Evolutionary conservation across 37 sponge, comb jelly and placozoan genomes (phyloP), one percentile per base, ranked within the genome.

Genomic region (Diacarnus erythraeanus): DNA sequence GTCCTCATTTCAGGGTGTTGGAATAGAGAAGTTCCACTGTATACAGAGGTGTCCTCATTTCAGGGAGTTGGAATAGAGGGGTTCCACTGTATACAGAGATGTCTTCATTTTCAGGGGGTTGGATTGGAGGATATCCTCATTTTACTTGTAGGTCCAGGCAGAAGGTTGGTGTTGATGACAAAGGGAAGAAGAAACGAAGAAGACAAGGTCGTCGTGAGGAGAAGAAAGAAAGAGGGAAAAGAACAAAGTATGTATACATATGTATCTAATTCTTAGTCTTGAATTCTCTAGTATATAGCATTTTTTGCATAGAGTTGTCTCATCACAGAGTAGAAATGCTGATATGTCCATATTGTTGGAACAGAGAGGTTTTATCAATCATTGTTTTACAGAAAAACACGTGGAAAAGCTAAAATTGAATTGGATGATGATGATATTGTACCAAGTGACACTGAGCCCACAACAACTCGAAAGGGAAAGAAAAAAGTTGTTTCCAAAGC

Each of bases 401-500:
- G 41, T 9, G 54, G 21, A 15, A 77, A 60, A 12, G 77, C 65
- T 23, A 60, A 26, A 27, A 40, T 77, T 25, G 43, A 60, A 2
- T 6, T 41, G 27, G 42, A 42, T 58, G 58, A 69, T 4, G 80
- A 38, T 30, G 66, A 18, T 10, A 27, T 4, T 3, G 33, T 8
- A 2, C 27, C 34, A 17, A 30, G 34, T 31, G 66, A 30, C 9
- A 59, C 17, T 34, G 58, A 57, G 33, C 34, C 12, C 2, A 25
- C 44, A 30, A 18, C 34, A 31, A 26, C 42, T 8, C 37, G 74
- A 20, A 74, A 41, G 27, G 79, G 79, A 54, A 90, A 85, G 74
- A 90, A 77, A 64, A 44, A 77, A 6, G 61, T 85, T 40, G 51
- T 81, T 15, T 86, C 87, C 26, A 86, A 89, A 38, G 94, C 94